These are phyloP conservation scores for Spondyliosoma cantharus DNA, from an alignment of 2,797 vertebrate genomes.

Conservation along the genomic window DNA sequence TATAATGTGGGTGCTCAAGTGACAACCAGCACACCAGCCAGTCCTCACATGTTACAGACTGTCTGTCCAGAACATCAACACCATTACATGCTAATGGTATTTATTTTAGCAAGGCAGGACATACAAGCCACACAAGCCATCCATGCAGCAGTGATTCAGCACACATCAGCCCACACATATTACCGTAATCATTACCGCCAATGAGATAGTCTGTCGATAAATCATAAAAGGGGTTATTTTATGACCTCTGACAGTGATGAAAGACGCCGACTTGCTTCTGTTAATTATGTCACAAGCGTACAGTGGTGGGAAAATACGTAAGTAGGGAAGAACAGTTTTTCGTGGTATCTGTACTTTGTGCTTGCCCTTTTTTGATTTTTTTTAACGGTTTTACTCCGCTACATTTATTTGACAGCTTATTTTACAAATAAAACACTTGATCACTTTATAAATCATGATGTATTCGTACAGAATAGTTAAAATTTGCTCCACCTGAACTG, in stretches of 20 bases:
- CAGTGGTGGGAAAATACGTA: neutral
- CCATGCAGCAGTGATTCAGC: constrained; percentile 9
- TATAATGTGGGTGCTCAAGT: neutral
- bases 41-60: neutral
- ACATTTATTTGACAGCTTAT: neutral
- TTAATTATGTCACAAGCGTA: neutral
- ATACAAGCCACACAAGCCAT: constrained; percentile 15
- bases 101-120: constrained; percentile 15
- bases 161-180: constrained; percentile 5
- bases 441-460: neutral
- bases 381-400: neutral
- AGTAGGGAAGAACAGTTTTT: neutral
- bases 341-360: neutral
- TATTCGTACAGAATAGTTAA: neutral
- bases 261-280: constrained; percentile 31
- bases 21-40: neutral
- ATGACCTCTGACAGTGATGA: constrained; percentile 16
- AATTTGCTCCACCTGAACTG: neutral
- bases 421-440: neutral
- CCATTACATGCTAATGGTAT: constrained; percentile 14
- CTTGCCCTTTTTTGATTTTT: too few species aligned
- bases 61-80: constrained; percentile 5
- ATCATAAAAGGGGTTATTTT: constrained; percentile 29
- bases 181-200: constrained; percentile 20
- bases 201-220: constrained; percentile 6